phyloP scores from a whole-genome alignment of 2,113 vertebrate species.

The Gopherus evgoodei region DNA sequence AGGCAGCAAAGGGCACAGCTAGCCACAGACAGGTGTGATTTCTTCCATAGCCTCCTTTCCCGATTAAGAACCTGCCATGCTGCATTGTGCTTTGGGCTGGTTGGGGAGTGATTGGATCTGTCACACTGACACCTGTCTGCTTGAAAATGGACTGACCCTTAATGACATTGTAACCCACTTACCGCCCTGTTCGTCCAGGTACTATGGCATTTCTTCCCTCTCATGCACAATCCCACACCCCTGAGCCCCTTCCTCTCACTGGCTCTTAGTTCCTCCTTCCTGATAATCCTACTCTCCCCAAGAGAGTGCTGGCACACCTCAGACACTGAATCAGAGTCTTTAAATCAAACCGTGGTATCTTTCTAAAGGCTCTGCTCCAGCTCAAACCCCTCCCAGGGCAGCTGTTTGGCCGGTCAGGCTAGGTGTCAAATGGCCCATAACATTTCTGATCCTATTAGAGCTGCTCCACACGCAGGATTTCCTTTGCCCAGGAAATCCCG shows the following conservation, averaged over 20 bases:
- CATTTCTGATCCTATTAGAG: no score
- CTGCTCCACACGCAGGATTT: no score
- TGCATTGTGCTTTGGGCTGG: not conserved
- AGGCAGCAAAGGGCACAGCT: not conserved
- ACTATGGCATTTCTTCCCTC: not conserved
- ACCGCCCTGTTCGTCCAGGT: not conserved
- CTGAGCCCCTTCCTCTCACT: not conserved
- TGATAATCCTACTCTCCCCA: not conserved
- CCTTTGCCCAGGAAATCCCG: no score
- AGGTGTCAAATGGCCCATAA: not conserved
- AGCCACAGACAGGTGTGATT: not conserved
- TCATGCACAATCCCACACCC: not conserved
- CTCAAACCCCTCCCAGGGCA: not conserved
- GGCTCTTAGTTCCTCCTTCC: not conserved
- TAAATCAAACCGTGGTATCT: not conserved
- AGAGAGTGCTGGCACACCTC: not conserved
- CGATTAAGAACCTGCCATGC: not conserved
- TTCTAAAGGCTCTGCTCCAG: not conserved
- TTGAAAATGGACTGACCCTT: not conserved
- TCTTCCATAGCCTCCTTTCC: not conserved
- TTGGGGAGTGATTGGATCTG: not conserved
- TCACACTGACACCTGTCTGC: not conserved
- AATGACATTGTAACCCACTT: not conserved
- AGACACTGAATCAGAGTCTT: not conserved
- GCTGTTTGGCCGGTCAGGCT: not conserved